phyloP scores from a whole-genome alignment of 2,113 vertebrate species.

The Gavialis gangeticus region DNA sequence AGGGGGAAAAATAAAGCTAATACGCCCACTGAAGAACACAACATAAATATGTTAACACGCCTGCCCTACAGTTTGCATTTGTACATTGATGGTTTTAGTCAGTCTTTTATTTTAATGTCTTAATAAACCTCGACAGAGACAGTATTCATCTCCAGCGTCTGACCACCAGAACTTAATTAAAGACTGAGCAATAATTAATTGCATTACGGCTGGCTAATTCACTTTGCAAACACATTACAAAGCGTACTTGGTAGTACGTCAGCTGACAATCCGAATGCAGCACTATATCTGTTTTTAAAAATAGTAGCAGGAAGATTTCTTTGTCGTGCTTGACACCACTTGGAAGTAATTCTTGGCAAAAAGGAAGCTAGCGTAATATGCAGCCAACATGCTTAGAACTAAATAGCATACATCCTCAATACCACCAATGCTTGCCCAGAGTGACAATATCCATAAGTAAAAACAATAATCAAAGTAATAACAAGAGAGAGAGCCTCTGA shows the following conservation, averaged over 20 bases:
- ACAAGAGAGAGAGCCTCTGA: fast-evolving
- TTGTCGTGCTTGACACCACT: neutral
- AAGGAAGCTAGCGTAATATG: neutral
- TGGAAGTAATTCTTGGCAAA: neutral
- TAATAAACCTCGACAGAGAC: fast-evolving
- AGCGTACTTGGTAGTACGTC: neutral
- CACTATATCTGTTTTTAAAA: neutral
- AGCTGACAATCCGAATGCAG: fast-evolving
- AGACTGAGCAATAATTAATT: neutral
- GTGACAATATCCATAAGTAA: neutral
- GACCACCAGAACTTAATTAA: neutral
- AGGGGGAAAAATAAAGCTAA: neutral
- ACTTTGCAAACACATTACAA: neutral
- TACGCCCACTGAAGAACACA: neutral
- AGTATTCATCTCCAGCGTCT: neutral
- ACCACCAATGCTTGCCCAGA: neutral
- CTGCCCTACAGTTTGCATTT: fast-evolving
- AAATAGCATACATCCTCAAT: neutral
- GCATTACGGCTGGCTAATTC: neutral
- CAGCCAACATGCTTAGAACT: neutral
- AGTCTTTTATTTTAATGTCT: neutral
- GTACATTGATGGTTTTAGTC: fast-evolving
- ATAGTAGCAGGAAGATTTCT: neutral
- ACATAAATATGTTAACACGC: fast-evolving
- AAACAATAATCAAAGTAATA: fast-evolving